Base-by-base conservation (phyloP, 2,113 vertebrate species). In the Rhadina sibilatrix region DNA sequence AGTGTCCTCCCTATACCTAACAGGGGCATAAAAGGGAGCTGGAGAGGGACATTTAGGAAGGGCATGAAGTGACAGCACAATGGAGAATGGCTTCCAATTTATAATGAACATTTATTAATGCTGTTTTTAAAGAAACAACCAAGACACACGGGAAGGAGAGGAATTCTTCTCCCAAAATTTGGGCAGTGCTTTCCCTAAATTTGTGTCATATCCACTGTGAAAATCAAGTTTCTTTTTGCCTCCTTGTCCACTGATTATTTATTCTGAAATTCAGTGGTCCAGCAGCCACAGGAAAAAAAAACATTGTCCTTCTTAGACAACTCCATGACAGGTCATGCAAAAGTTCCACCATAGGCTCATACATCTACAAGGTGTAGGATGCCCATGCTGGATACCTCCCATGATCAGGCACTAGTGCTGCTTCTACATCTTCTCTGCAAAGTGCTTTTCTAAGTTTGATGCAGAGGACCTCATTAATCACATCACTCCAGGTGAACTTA, bases 21-120 rank as follows among this genome's bases (percentile, higher is more conserved):
- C n/a, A 3, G 3, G 2, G 8, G 20, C 15, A 13, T 46, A 10
- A 4, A 53, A 22, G 20, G 20, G 5, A 61, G 6, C 4, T 46
- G 28, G 16, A 60, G 24, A 53, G 21, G n/a, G 11, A 18, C 20
- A 47, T 46, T 52, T 31, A 23, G 6, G 9, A 53, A 53, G 28
- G 9, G 2, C 33, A 30, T 75, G 13, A 18, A 68, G 46, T 25
- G 24, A 59, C 9, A 74, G 12, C 6, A n/a, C 9, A 46, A 7
- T 13, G 3, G 10, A 24, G 8, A 46, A n/a, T 21, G 24, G 11
- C 20, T 76, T 82, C 21, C 19, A 47, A 27, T 65, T 56, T 52
- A 47, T 52, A 50, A 30, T 44, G 25, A 20, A 38, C 3, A 31
- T 50, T 47, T 60, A 24, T 31, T 46, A 75, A 46, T 4, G 27